A percentile compares a stretch with the other conserved stretches of the same genome.
Evolutionary conservation across 2,113 vertebrate species (phyloP).

Genomic region (Charadrius vociferus): DNA sequence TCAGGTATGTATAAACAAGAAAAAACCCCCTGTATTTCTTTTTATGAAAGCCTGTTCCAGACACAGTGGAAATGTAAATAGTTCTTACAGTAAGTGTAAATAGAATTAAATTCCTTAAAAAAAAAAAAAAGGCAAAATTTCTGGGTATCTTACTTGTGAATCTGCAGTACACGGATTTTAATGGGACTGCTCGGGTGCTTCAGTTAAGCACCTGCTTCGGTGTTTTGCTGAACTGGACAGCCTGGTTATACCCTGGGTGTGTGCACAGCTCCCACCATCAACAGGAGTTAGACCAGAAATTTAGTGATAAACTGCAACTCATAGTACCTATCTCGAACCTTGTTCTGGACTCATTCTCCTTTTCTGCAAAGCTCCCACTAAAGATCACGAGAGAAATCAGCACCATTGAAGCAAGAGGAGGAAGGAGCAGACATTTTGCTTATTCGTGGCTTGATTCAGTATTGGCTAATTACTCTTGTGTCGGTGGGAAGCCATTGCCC

Average conservation of each 20-base stretch:
- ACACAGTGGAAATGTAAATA: not conserved
- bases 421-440: not conserved
- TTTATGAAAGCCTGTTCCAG: not conserved
- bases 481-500: not conserved
- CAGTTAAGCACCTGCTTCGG: not conserved
- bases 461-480: not conserved
- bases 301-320: not conserved
- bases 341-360: not conserved
- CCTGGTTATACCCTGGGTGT: too few relatives aligned
- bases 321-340: not conserved
- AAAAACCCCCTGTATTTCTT: fast-evolving
- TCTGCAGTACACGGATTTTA: not conserved
- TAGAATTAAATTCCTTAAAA: not conserved
- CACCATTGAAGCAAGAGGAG: not conserved
- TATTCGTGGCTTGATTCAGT: not conserved
- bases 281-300: not conserved
- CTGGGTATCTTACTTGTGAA: not conserved
- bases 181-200: not conserved
- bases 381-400: not conserved
- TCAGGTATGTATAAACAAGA: not conserved
- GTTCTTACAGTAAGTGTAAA: not conserved
- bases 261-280: not conserved
- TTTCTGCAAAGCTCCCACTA: not conserved
- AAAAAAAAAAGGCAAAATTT: not conserved
- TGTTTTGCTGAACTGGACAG: not conserved